A percentile compares a stretch with the other conserved stretches of the same genome.
These are phyloP conservation scores for Antechinus stuartii DNA, from an alignment of 2,113 vertebrate genomes.

Conservation along the genomic window DNA sequence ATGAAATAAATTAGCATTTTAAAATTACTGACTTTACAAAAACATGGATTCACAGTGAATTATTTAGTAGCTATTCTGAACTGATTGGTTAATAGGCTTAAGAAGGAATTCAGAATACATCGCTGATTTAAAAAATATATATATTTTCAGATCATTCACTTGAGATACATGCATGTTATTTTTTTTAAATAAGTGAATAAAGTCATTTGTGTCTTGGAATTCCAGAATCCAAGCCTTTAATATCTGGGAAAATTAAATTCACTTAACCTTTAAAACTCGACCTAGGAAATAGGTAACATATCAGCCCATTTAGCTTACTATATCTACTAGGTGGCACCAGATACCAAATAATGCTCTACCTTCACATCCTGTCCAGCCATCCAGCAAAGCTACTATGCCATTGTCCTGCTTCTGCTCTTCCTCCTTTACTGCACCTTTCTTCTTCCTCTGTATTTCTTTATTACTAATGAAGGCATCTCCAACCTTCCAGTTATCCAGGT, in stretches of 20 bases:
- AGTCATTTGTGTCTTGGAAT: not conserved
- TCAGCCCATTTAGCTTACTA: not conserved
- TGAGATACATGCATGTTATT: not conserved
- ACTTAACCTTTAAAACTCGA: not conserved
- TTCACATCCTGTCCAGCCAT: not conserved
- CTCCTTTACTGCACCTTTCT: not conserved
- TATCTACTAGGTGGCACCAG: not conserved
- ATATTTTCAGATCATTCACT: not conserved
- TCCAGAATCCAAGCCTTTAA: not conserved
- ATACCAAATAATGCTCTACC: not conserved
- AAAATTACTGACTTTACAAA: not conserved
- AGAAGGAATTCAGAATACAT: not conserved
- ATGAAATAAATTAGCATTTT: not conserved
- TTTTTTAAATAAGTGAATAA: not conserved
- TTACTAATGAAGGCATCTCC: not conserved
- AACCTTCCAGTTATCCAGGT: not conserved
- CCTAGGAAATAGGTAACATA: not conserved
- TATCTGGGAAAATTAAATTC: not conserved
- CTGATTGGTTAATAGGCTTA: not conserved
- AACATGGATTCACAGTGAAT: not conserved
- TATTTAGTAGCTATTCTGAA: not conserved
- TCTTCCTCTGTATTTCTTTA: not conserved
- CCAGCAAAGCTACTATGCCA: not conserved
- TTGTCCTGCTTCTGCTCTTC: not conserved
- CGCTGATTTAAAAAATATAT: not conserved